Base-by-base conservation (phyloP, 2,888 invertebrate species). In the Lasioglossum zephyrum region DNA sequence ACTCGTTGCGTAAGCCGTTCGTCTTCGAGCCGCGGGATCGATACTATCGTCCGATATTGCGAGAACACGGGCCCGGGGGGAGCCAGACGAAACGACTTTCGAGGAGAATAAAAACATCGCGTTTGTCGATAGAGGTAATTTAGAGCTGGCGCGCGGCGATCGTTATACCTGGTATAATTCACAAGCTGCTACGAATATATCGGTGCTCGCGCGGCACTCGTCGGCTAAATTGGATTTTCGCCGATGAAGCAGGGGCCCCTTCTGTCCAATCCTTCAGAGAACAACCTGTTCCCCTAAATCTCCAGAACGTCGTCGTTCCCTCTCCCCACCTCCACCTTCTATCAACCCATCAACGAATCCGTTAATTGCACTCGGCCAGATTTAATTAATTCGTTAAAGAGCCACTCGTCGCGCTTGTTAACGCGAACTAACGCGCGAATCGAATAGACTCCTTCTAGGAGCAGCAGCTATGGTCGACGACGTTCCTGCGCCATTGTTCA, bases 221-320 rank as follows among this genome's bases (percentile, higher is more conserved):
- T 86, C 87, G 87, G 81, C 53, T 86, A 87, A 87, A 87, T 87
- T 87, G 86, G 86, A 87, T 86, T 86, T 85, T 87, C 77, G 84
- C 81, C 72, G 76, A 69, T 81, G 79, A 81, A 36, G 44, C 72
- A 60, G 53, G 31, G 16, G 22, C 60, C 60, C 18, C n/a, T 49
- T 80, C 74, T 73, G 47, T 49, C 77, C 53, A 49, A 73, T 72
- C 47, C 75, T 36, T 75, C 39, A 39, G 70, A 6, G 18, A 39
- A 53, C 26, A 26, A 26, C 18, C n/a, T 2, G n/a, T 53, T 44
- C 69, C 73, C 41, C 57, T 60, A 26, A 60, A 70, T 47, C 22
- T 53, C 57, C 11, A 44, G 18, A 22, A 63, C 69, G n/a, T 72
- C 47, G 53, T 69, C 77, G 53, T 4, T 47, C 16, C 47, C 16